Evolutionary conservation across 92 coral and sea anemone species (phyloP), one percentile per base, ranked within the genome.

Genomic region (Anthopleura xanthogrammica): DNA sequence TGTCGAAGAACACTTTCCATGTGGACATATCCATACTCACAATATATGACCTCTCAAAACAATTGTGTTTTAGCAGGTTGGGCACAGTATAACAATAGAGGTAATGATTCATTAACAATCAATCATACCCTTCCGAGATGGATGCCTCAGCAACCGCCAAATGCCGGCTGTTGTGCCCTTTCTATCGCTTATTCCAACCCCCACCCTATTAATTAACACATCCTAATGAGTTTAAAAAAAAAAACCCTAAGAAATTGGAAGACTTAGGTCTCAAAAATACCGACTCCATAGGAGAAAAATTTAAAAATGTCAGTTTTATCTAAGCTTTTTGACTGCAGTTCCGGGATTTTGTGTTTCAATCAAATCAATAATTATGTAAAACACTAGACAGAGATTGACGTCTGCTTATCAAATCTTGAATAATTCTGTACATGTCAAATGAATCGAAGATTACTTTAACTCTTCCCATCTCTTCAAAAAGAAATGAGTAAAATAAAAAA

Each of bases 141-240:
- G 74, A 68, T 68, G 42, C 74, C 74, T 36, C 42, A 4, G 74
- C 74, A 68, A 68, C 74, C 46, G 17, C 16, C 74, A 68, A 68
- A 68, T 68, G 16, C 74, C 42, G 16, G 16, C 41, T 29, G 3
- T 43, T 11, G 7, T 19, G 36, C 41, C 1, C 42, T 64, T 64
- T 10, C 72, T 5, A 19, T 12, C 12, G 36, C 36, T 64, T 1
- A 64, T 64, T 19, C 36, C 29, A 64, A 19, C 12, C 36, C 0
- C 36, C 36, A 29, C 36, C 36, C 36, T 0, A 29, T 29, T 29
- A 29, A 29, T n/a, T 19, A 17, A 64, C 3, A n/a, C 23, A 64
- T 11, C 10, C 36, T 10, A 16, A 20, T 3, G 4, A 64, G 1
- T 17, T 64, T 64, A 3, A n/a, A 20, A 22, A 68, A 5, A 7